Percentiles rank a stretch among this genome's conserved stretches.
These are phyloP conservation scores for Coranthus polyacanthus DNA, from an alignment of 2,797 vertebrate genomes.

Conservation along the genomic window DNA sequence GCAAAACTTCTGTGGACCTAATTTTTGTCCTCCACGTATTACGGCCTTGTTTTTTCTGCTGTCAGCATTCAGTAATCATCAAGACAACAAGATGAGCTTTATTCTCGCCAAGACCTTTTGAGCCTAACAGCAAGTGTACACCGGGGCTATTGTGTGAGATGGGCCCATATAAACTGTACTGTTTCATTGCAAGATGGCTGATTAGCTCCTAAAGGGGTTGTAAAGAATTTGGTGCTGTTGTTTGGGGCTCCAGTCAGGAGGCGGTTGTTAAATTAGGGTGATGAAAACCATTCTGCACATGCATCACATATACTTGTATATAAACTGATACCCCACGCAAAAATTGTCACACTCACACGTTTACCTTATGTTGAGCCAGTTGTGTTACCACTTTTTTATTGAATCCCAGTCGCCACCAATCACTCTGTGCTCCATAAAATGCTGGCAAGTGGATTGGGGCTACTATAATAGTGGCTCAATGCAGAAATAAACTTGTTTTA, in stretches of 20 bases:
- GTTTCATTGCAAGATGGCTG: conserved; percentile 77
- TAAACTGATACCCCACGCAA: conserved; percentile 54
- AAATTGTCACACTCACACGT: conserved; percentile 44
- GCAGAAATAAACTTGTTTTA: conserved; percentile 98
- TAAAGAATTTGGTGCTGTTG: conserved; percentile 71
- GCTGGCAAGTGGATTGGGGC: conserved; percentile 93
- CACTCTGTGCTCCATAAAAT: conserved; percentile 94
- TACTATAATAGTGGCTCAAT: conserved; percentile 92
- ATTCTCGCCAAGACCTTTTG: conserved; percentile 65
- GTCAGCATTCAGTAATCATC: conserved; percentile 51
- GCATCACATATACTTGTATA: conserved; percentile 26
- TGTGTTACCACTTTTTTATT: conserved; percentile 94
- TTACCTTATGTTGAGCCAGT: conserved; percentile 79
- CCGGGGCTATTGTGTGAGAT: conserved; percentile 70
- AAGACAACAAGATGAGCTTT: conserved; percentile 58
- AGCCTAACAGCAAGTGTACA: conserved; percentile 65
- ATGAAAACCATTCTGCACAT: conserved; percentile 60
- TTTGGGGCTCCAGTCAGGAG: conserved; percentile 54
- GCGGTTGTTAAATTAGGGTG: conserved; percentile 68
- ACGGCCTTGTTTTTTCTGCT: conserved; percentile 31
- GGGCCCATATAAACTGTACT: conserved; percentile 70
- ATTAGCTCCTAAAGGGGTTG: conserved; percentile 78
- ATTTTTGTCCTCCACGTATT: conserved; percentile 39
- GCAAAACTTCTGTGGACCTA: conserved; percentile 23
- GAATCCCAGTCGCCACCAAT: conserved; percentile 90